Conservation (phyloP, 2,888 invertebrate genomes). For the Eledone cirrhosa region DNA sequence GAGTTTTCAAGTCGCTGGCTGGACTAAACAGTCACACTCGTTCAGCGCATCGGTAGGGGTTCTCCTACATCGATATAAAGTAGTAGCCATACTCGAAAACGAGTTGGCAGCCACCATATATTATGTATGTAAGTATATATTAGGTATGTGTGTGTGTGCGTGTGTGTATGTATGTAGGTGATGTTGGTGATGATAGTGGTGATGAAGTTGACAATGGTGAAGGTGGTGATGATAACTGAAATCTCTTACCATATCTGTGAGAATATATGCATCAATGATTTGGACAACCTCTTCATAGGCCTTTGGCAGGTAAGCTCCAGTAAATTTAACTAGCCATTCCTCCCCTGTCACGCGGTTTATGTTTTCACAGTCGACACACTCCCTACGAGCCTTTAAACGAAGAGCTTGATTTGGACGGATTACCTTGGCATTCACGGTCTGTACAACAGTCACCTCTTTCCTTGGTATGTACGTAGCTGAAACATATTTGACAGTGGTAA, state of each 20-base stretch:
- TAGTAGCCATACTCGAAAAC: too few relatives aligned
- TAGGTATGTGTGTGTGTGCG: too few relatives aligned
- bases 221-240: not conserved
- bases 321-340: conserved; percentile 69
- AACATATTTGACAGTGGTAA: not conserved
- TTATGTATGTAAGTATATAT: too few relatives aligned
- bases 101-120: too few relatives aligned
- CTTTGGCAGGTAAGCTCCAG: conserved; percentile 70
- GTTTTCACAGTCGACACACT: conserved; percentile 65
- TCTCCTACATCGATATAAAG: too few relatives aligned
- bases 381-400: conserved; percentile 67
- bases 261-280: conserved; percentile 68
- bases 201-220: too few relatives aligned
- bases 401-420: conserved; percentile 69
- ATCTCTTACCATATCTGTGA: conserved; percentile 68
- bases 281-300: conserved; percentile 70
- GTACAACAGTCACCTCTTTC: conserved; percentile 68
- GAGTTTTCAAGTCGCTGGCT: too few relatives aligned
- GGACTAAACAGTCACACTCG: too few relatives aligned
- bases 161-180: too few relatives aligned
- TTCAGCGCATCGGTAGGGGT: too few relatives aligned
- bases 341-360: conserved; percentile 63
- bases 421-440: conserved; percentile 66
- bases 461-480: conserved; percentile 69
- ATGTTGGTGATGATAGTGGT: too few relatives aligned